These are phyloP conservation scores for Perccottus glenii DNA, from an alignment of 2,113 vertebrate genomes.

Conservation along the genomic window DNA sequence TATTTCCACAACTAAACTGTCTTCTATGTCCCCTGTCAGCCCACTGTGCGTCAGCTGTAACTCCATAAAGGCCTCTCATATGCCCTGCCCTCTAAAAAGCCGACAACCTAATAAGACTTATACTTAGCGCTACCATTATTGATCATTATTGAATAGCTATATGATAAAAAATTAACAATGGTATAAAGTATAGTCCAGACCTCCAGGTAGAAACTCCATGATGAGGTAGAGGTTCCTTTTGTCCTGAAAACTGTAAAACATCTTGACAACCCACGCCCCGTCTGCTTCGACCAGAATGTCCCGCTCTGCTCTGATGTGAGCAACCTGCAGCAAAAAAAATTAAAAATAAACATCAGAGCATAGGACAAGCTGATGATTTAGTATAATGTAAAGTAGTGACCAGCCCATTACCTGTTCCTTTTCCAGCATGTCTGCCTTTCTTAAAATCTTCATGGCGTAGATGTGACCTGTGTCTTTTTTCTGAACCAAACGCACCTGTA, in stretches of 20 bases:
- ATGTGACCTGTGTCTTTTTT: conserved; percentile 99
- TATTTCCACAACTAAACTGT: no score
- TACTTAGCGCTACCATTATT: no score
- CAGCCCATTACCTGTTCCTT: conserved; percentile 88
- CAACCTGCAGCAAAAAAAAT: conserved; percentile 80
- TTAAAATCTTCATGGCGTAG: conserved; percentile 98
- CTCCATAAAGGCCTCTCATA: no score
- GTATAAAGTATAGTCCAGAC: conserved; percentile 63
- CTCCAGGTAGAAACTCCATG: conserved; percentile 99
- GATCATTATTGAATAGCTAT: no score
- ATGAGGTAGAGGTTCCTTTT: conserved; percentile 98
- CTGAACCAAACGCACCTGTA: conserved; percentile 94
- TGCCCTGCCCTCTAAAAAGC: no score
- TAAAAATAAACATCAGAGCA: no score
- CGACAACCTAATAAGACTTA: no score
- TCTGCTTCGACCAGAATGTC: conserved; percentile 98
- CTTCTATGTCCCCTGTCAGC: no score
- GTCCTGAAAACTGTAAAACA: conserved; percentile 99
- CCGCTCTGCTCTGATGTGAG: conserved; percentile 96
- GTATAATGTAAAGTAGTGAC: neutral
- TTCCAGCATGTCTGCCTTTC: conserved; percentile 98
- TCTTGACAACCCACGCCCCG: conserved; percentile 98
- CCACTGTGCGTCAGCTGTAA: no score
- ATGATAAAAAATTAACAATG: neutral
- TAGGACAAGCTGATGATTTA: no score